These are phyloP conservation scores for Sus cebifrons DNA, from an alignment of 2,797 vertebrate species.

Conservation along the genomic window DNA sequence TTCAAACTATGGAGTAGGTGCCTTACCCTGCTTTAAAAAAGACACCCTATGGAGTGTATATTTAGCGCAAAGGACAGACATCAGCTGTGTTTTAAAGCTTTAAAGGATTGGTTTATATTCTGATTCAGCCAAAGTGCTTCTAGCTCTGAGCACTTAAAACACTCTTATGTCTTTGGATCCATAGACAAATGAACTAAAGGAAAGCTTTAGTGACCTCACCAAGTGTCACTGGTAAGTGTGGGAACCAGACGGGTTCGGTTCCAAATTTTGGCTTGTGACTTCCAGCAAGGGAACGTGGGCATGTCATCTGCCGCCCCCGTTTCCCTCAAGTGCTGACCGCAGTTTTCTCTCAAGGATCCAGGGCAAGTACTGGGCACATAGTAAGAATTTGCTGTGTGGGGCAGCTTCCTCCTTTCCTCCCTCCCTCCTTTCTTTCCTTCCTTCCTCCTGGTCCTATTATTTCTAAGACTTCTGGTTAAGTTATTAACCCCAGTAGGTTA, in stretches of 20 bases:
- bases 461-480: neutral
- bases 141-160: neutral
- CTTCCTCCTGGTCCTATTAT: neutral
- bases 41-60: neutral
- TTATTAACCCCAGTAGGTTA: neutral
- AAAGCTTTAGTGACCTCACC: neutral
- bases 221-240: neutral
- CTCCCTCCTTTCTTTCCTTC: no score
- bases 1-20: neutral
- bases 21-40: neutral
- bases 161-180: neutral
- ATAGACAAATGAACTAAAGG: neutral
- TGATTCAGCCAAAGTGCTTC: neutral
- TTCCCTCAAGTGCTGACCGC: neutral
- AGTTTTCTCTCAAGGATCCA: neutral
- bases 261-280: neutral
- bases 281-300: neutral
- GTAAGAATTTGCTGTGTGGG: neutral
- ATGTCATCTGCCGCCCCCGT: neutral
- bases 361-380: neutral
- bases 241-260: neutral
- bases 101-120: neutral
- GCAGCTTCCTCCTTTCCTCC: neutral
- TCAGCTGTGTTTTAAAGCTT: neutral
- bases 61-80: neutral